A percentile compares a stretch with the other conserved stretches of the same genome.
Conservation (phyloP, 2,797 vertebrate species). For the Scarus forsteni region DNA sequence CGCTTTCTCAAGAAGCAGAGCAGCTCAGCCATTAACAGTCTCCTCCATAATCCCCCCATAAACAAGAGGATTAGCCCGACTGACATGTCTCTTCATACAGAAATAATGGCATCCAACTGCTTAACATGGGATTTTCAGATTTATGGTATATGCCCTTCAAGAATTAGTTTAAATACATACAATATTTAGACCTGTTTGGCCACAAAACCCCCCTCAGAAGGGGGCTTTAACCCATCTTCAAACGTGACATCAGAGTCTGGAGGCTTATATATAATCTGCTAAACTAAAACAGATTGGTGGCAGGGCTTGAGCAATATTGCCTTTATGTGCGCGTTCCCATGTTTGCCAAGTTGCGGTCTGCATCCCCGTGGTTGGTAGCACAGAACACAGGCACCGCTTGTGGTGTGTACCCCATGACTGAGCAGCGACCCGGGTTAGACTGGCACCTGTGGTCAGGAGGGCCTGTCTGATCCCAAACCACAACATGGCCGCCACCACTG, state of each 20-base stretch:
- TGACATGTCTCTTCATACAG: constrained; percentile 27
- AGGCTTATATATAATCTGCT: constrained; percentile 61
- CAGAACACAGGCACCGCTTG: constrained; percentile 2
- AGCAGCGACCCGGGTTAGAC: constrained; percentile 50
- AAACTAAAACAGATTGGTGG: constrained; percentile 68
- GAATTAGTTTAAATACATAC: constrained; percentile 53
- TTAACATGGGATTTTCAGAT: constrained; percentile 55
- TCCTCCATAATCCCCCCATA: constrained; percentile 38
- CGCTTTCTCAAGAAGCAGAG: constrained; percentile 35
- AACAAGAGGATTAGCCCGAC: constrained; percentile 51
- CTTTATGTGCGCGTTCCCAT: constrained; percentile 50
- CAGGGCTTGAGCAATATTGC: constrained; percentile 48
- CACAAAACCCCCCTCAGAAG: constrained; percentile 31
- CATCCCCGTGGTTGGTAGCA: constrained; percentile 49
- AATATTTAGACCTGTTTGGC: constrained; percentile 24
- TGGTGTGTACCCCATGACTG: constrained; percentile 54
- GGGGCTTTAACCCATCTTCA: constrained; percentile 50
- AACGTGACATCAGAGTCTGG: constrained; percentile 49
- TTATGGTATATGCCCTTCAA: constrained; percentile 41
- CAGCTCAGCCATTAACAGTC: constrained; percentile 15
- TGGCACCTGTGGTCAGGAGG: constrained; percentile 74
- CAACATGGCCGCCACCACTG: constrained; percentile 62
- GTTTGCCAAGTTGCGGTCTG: constrained; percentile 60
- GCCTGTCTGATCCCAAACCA: constrained; percentile 63
- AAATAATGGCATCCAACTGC: constrained; percentile 38